Evolutionary conservation across 2,888 invertebrate species (phyloP).

Genomic region (Archips crataeganus): DNA sequence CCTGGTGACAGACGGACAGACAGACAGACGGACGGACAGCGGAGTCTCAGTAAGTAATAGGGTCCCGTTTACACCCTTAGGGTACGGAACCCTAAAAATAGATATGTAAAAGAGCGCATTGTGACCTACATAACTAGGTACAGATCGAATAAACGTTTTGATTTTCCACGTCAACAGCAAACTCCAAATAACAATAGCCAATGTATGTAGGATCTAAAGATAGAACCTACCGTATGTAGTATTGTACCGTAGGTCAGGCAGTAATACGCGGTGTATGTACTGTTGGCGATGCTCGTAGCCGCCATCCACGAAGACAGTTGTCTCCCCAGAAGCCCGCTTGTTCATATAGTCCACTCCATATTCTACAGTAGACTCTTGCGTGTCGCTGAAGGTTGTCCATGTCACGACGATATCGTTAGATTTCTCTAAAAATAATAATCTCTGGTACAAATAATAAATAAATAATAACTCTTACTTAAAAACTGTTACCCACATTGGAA

Average conservation of each 20-base stretch:
- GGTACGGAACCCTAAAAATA: no score
- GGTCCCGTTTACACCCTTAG: no score
- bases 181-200: neutral
- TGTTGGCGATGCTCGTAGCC: conserved; percentile 87
- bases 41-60: no score
- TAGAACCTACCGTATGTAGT: conserved; percentile 86
- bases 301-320: conserved; percentile 90
- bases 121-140: no score
- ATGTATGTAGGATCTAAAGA: no score
- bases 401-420: conserved; percentile 91
- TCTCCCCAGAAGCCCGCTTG: conserved; percentile 84
- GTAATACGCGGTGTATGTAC: conserved; percentile 91
- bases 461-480: no score
- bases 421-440: conserved; percentile 76
- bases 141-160: no score
- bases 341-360: conserved; percentile 88
- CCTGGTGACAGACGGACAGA: no score
- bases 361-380: conserved; percentile 89
- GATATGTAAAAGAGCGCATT: no score
- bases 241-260: conserved; percentile 87
- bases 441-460: no score
- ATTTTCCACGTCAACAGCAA: neutral
- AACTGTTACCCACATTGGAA: no score
- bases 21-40: no score
- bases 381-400: conserved; percentile 92